phyloP scores from a whole-genome alignment of 2,113 vertebrate genomes.

The Pelvicachromis taeniatus region DNA sequence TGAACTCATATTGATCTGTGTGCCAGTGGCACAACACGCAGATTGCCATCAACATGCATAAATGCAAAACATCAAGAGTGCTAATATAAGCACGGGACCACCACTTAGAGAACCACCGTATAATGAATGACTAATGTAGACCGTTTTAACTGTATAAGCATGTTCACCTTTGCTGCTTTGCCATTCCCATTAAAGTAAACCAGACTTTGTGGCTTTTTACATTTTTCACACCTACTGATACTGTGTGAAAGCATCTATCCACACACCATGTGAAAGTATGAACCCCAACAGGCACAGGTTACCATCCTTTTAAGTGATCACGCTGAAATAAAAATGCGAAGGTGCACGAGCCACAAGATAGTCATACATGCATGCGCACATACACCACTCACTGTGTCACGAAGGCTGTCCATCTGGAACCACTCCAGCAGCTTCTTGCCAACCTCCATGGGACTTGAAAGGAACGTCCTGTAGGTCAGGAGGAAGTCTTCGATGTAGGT shows the following conservation, averaged over 20 bases:
- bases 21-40: neutral
- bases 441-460: conserved; percentile 88
- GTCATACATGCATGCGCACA: neutral
- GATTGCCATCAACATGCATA: conserved; percentile 1
- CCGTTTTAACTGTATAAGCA: neutral
- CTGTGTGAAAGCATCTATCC: neutral
- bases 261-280: neutral
- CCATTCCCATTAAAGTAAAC: neutral
- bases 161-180: neutral
- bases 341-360: neutral
- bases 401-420: conserved; percentile 87
- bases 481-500: conserved; percentile 98
- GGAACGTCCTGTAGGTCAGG: conserved; percentile 91
- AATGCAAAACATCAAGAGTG: neutral
- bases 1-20: conserved; percentile 34
- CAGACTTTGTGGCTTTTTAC: neutral
- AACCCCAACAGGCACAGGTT: neutral
- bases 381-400: conserved; percentile 83
- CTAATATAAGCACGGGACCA: neutral
- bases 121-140: neutral
- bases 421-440: conserved; percentile 91
- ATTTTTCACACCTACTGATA: neutral
- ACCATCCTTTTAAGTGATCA: neutral
- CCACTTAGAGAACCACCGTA: neutral
- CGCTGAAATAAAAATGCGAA: neutral